These are phyloP conservation scores for Morpho helenor DNA, from an alignment of 2,888 invertebrate species.

Conservation along the genomic window DNA sequence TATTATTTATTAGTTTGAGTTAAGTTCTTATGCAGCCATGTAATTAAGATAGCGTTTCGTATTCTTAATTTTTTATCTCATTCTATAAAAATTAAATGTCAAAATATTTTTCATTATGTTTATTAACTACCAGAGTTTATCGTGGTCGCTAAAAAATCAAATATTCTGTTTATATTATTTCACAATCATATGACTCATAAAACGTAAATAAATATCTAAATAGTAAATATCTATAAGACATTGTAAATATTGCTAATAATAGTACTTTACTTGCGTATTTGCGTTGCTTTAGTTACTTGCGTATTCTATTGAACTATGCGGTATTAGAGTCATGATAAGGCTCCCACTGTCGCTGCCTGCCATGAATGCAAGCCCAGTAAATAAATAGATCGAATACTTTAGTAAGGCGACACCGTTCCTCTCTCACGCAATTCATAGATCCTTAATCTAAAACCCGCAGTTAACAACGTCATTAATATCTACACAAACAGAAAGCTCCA, in stretches of 20 bases:
- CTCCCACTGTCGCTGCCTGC: constrained; percentile 13
- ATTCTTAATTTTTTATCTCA: too few relatives aligned
- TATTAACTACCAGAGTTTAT: too few relatives aligned
- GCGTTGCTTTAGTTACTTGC: too few relatives aligned
- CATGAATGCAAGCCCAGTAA: constrained; percentile 19
- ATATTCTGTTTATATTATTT: too few relatives aligned
- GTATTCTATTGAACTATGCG: not conserved
- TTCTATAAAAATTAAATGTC: too few relatives aligned
- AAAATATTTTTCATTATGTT: too few relatives aligned
- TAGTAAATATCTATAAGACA: not conserved
- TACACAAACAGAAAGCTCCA: constrained; percentile 14
- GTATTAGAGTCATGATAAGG: constrained; percentile 17
- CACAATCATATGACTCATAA: not conserved
- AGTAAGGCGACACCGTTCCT: constrained; percentile 20
- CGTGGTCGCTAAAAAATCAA: too few relatives aligned
- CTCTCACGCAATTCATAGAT: constrained; percentile 32
- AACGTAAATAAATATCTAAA: not conserved
- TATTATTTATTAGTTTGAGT: too few relatives aligned
- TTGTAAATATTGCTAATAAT: not conserved
- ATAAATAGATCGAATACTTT: constrained; percentile 23
- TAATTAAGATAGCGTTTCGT: too few relatives aligned
- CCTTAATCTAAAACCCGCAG: constrained; percentile 26
- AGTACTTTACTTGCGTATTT: not conserved
- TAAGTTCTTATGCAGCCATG: too few relatives aligned
- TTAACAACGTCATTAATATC: constrained; percentile 25